A percentile compares a stretch with the other conserved stretches of the same genome.
Conservation (phyloP, 2,888 invertebrate genomes). For the Camptogramma bilineatum region DNA sequence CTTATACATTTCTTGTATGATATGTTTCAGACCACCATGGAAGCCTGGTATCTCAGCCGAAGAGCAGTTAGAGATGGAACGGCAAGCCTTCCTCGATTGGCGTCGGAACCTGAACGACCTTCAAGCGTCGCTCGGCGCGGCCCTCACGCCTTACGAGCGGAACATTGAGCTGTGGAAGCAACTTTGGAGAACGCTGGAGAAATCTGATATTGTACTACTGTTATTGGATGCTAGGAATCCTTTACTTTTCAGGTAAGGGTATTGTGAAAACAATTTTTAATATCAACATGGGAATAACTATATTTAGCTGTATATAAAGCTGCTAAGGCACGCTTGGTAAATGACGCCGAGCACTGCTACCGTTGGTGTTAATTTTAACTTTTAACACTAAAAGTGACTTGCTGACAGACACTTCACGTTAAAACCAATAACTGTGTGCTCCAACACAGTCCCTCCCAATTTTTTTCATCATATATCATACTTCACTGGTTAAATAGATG, state of each 20-base stretch:
- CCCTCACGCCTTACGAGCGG: conserved; percentile 98
- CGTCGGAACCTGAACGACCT: conserved; percentile 91
- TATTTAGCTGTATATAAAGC: too few relatives aligned
- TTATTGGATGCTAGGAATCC: conserved; percentile 99
- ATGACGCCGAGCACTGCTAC: too few relatives aligned
- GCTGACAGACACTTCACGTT: too few relatives aligned
- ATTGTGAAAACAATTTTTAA: neutral
- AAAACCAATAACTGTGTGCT: too few relatives aligned
- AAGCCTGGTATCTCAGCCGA: conserved; percentile 89
- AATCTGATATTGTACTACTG: conserved; percentile 96
- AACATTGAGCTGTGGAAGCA: conserved; percentile 99
- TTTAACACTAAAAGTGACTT: too few relatives aligned
- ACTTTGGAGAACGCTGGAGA: conserved; percentile 99
- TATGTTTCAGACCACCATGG: conserved; percentile 92
- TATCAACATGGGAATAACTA: neutral
- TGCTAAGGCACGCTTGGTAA: too few relatives aligned
- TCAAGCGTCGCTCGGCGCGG: conserved; percentile 91
- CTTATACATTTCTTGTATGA: neutral
- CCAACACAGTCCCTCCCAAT: too few relatives aligned
- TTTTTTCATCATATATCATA: too few relatives aligned
- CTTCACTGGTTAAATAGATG: neutral
- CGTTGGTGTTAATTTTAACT: too few relatives aligned
- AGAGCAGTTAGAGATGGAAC: conserved; percentile 92
- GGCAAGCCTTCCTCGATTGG: conserved; percentile 95
- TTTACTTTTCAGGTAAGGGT: conserved; percentile 88